Evolutionary conservation across 23 tunicate genomes (phyloP).

Genomic region (Trididemnum nubilum): DNA sequence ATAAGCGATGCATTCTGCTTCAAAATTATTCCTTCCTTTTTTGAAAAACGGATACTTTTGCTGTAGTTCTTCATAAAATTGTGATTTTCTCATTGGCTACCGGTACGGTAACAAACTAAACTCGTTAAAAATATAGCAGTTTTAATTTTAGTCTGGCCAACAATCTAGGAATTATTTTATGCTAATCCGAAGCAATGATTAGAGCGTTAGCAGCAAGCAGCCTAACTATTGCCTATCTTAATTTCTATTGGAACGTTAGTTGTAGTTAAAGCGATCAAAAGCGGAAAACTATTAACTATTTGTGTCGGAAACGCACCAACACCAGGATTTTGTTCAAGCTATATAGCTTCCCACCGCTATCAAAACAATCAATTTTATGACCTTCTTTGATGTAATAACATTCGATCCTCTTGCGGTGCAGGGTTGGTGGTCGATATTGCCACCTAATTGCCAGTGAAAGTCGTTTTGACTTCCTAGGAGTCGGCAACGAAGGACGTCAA

Average conservation of each 20-base stretch:
- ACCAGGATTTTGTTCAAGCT: background rate
- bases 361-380: background rate
- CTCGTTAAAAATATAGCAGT: background rate
- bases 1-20: too few relatives aligned
- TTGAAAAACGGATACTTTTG: slow-evolving; percentile 16
- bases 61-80: slow-evolving; percentile 1
- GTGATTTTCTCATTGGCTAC: slow-evolving; percentile 7
- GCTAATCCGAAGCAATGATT: background rate
- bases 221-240: background rate
- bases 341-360: background rate
- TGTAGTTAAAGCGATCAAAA: background rate
- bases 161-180: background rate
- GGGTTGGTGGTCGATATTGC: too few relatives aligned
- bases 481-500: too few relatives aligned
- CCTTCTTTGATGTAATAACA: background rate
- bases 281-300: background rate
- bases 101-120: background rate
- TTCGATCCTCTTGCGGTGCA: background rate
- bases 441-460: too few relatives aligned
- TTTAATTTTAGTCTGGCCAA: background rate
- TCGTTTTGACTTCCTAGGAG: too few relatives aligned
- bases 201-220: slow-evolving; percentile 5
- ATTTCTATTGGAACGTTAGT: background rate
- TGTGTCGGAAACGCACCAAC: background rate
- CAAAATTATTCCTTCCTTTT: slow-evolving; percentile 13